Evolutionary conservation across 2,797 vertebrate species (phyloP).

Genomic region (Coregonus ussuriensis): DNA sequence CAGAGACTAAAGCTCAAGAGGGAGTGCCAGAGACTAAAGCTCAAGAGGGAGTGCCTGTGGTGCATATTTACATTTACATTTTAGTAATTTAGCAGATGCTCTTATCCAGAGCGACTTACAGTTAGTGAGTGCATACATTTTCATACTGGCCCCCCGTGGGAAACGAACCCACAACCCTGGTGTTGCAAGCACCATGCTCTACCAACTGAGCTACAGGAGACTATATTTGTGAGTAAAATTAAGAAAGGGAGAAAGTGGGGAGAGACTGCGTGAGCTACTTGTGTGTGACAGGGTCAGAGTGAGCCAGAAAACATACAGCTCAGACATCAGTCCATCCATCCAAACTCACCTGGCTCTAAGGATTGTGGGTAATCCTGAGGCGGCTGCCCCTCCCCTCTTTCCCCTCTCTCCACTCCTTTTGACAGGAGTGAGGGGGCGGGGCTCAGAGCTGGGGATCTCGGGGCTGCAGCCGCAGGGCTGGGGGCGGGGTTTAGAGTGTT

Average conservation of each 20-base stretch:
- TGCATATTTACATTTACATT: not conserved
- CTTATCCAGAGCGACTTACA: too few species aligned
- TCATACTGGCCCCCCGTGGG: too few species aligned
- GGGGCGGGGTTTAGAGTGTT: slow-evolving; percentile 77
- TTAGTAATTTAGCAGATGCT: too few species aligned
- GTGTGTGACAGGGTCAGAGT: too few species aligned
- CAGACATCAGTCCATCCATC: slow-evolving; percentile 27
- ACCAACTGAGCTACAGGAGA: too few species aligned
- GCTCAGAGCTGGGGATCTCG: slow-evolving; percentile 81
- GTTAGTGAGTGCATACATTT: too few species aligned
- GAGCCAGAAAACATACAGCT: not conserved
- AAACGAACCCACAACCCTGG: too few species aligned
- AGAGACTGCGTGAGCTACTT: not conserved
- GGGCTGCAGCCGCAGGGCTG: slow-evolving; percentile 81
- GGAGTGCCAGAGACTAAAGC: too few species aligned
- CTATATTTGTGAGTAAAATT: not conserved
- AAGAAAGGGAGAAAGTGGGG: not conserved
- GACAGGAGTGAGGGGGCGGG: slow-evolving; percentile 82
- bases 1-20: too few species aligned
- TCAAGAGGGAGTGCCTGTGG: not conserved
- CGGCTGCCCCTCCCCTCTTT: slow-evolving; percentile 82
- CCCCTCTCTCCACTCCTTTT: slow-evolving; percentile 78
- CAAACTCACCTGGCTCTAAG: slow-evolving; percentile 85
- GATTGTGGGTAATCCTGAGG: slow-evolving; percentile 83
- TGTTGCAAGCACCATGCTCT: too few species aligned